Conservation (phyloP, 2,888 invertebrate species). For the Carpatolechia fugitivella region DNA sequence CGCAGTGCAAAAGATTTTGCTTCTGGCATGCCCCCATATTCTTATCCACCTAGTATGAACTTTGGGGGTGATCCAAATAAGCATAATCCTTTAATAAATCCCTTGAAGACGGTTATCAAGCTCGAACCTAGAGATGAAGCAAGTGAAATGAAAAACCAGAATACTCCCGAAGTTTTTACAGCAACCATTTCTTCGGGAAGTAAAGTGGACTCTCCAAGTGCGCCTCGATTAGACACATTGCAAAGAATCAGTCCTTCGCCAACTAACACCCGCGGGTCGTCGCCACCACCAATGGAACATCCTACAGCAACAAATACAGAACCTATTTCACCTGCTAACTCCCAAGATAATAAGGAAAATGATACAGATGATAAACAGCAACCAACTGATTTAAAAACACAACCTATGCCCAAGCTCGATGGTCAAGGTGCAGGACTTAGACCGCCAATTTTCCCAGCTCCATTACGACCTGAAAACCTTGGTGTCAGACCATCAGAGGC, state of each 20-base stretch:
- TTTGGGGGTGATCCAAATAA: slow-evolving; percentile 65
- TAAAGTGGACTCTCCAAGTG: slow-evolving; percentile 68
- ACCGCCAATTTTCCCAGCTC: slow-evolving; percentile 57
- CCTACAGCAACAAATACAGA: slow-evolving; percentile 60
- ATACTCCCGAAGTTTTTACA: slow-evolving; percentile 72
- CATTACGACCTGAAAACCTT: slow-evolving; percentile 64
- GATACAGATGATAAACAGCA: slow-evolving; percentile 66
- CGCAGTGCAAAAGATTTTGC: slow-evolving; percentile 68
- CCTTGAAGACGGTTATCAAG: slow-evolving; percentile 73
- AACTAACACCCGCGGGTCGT: slow-evolving; percentile 57
- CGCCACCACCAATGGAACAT: slow-evolving; percentile 69
- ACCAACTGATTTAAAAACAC: slow-evolving; percentile 70
- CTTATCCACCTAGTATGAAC: slow-evolving; percentile 62
- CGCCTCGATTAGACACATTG: slow-evolving; percentile 60
- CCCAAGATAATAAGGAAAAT: slow-evolving; percentile 66
- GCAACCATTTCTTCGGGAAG: slow-evolving; percentile 66
- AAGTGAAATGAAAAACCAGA: slow-evolving; percentile 67
- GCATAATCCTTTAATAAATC: slow-evolving; percentile 66
- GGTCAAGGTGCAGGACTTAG: slow-evolving; percentile 47
- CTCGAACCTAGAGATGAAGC: slow-evolving; percentile 74
- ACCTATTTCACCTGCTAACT: slow-evolving; percentile 68
- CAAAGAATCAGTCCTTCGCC: slow-evolving; percentile 73
- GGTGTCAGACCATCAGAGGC: slow-evolving; percentile 60
- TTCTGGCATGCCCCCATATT: slow-evolving; percentile 59
- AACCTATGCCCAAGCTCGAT: slow-evolving; percentile 58